Conservation (phyloP, 2,113 vertebrate genomes). For the Coreoperca whiteheadi region DNA sequence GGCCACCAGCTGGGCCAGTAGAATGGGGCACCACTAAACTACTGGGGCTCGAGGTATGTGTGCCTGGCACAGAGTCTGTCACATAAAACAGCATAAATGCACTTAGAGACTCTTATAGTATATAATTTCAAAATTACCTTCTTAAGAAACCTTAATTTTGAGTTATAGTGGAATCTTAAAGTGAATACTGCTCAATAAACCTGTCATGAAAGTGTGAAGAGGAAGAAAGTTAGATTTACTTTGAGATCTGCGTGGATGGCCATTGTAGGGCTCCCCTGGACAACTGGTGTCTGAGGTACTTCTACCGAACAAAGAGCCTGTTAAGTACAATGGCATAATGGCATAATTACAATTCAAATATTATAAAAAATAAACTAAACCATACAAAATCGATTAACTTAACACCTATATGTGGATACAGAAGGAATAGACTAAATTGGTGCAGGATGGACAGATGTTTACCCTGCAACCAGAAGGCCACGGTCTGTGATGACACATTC, state of each 20-base stretch:
- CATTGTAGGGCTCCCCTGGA: rapidly evolving
- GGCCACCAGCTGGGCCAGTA: neutral
- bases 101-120: neutral
- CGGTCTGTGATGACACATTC: neutral
- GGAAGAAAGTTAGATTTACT: neutral
- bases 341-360: neutral
- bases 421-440: neutral
- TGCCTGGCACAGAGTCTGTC: neutral
- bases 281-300: rapidly evolving
- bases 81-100: neutral
- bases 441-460: neutral
- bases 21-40: rapidly evolving
- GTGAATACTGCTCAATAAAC: neutral
- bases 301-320: neutral
- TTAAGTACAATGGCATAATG: neutral
- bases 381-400: neutral
- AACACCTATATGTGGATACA: neutral
- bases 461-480: neutral
- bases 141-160: neutral
- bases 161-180: neutral
- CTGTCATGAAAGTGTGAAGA: neutral
- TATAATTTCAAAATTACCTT: neutral
- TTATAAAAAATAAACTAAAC: neutral
- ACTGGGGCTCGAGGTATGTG: rapidly evolving
- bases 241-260: rapidly evolving